A percentile compares a stretch with the other conserved stretches of the same genome.
Evolutionary conservation across 2,113 vertebrate species (phyloP).

Genomic region (Conger conger): DNA sequence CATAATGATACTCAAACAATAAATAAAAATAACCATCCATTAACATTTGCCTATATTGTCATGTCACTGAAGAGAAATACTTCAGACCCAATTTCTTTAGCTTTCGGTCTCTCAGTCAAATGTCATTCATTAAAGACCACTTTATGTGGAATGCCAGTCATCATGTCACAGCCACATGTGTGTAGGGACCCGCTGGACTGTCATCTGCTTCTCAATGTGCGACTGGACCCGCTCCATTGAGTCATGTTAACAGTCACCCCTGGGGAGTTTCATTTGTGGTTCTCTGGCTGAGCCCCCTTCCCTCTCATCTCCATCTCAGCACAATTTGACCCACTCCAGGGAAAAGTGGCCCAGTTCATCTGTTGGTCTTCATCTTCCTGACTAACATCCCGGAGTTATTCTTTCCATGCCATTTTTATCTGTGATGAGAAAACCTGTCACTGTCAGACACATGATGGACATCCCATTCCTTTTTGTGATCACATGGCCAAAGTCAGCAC

Average conservation of each 20-base stretch:
- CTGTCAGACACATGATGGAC: slow-evolving; percentile 53
- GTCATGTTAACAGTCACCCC: slow-evolving; percentile 40
- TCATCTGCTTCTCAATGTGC: slow-evolving; percentile 47
- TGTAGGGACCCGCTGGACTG: slow-evolving; percentile 40
- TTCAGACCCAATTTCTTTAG: background rate
- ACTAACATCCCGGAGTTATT: slow-evolving; percentile 43
- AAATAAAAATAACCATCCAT: background rate
- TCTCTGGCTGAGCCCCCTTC: slow-evolving; percentile 53
- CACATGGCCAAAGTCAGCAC: slow-evolving; percentile 31
- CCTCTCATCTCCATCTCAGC: slow-evolving; percentile 53
- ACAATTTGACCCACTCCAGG: slow-evolving; percentile 27
- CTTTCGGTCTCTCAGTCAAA: slow-evolving; percentile 1
- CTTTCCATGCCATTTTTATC: slow-evolving; percentile 40
- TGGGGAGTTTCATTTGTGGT: slow-evolving; percentile 59
- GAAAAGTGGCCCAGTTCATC: slow-evolving; percentile 34
- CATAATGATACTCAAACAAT: background rate
- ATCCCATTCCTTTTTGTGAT: slow-evolving; percentile 40
- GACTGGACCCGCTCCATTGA: slow-evolving; percentile 53
- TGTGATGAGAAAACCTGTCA: slow-evolving; percentile 48
- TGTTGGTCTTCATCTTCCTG: slow-evolving; percentile 39
- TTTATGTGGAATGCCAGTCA: background rate
- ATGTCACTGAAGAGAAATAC: background rate
- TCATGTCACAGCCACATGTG: background rate
- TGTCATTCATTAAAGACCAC: slow-evolving; percentile 24
- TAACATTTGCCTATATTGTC: background rate